Percentiles rank a stretch among this genome's conserved stretches.
These are phyloP conservation scores for Phrynocephalus guinanensis DNA, from an alignment of 2,797 vertebrate species.

Conservation along the genomic window DNA sequence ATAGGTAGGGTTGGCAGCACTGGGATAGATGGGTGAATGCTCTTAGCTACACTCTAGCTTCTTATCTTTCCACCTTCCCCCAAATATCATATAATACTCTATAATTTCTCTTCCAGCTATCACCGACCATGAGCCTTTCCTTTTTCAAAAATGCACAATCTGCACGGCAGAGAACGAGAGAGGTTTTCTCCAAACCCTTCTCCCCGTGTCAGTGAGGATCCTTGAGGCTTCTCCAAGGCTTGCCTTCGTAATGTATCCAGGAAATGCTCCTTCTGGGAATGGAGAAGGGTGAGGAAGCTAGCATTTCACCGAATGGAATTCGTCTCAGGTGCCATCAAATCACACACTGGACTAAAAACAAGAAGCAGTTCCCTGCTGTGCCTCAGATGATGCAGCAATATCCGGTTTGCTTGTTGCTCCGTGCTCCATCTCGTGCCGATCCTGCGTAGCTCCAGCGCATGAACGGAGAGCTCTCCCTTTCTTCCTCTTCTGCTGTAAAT, in stretches of 20 bases:
- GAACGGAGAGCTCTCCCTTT: fast-evolving
- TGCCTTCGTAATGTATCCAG: constrained; percentile 66
- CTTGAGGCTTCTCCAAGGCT: constrained; percentile 55
- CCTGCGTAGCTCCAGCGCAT: not conserved
- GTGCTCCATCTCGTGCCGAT: not conserved
- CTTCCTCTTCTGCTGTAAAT: constrained; percentile 31
- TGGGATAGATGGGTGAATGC: too few relatives aligned
- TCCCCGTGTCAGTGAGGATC: constrained; percentile 46
- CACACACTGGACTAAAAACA: constrained; percentile 7
- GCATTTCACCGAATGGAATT: constrained; percentile 75
- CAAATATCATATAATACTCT: constrained; percentile 34
- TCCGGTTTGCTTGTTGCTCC: not conserved
- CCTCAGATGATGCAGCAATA: constrained; percentile 62
- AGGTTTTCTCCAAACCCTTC: constrained; percentile 44
- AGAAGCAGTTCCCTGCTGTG: constrained; percentile 47
- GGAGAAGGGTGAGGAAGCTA: constrained; percentile 54
- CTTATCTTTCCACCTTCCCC: not conserved
- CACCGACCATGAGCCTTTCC: constrained; percentile 89
- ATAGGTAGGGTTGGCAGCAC: too few relatives aligned
- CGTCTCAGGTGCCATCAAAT: constrained; percentile 58
- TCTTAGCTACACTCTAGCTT: not conserved
- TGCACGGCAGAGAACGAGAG: not conserved
- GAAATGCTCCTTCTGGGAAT: constrained; percentile 56
- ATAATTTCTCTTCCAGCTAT: constrained; percentile 81
- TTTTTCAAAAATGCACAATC: constrained; percentile 50